phyloP scores from a whole-genome alignment of 2,797 vertebrate species.

The Premnoplex brunnescens region DNA sequence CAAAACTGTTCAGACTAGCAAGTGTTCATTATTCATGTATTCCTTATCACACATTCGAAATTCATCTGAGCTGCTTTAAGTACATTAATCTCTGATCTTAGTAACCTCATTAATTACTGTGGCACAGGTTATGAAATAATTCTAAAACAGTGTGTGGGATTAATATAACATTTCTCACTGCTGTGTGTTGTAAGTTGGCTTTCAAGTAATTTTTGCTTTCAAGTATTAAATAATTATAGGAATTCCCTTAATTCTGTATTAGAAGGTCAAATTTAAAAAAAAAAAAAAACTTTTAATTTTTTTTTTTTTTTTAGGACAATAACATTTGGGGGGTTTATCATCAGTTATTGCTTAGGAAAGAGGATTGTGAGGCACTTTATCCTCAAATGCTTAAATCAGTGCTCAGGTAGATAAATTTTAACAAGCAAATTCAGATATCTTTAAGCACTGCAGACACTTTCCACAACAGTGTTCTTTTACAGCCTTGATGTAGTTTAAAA shows the following conservation, averaged over 20 bases:
- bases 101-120: constrained; percentile 33
- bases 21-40: not conserved
- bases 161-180: not conserved
- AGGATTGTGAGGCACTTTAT: not conserved
- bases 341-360: not conserved
- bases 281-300: not conserved
- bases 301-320: not conserved
- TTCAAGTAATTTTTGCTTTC: not conserved
- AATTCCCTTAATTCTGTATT: not conserved
- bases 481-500: not conserved
- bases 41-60: constrained; percentile 9
- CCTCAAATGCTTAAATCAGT: not conserved
- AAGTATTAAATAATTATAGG: not conserved
- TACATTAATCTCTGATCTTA: constrained; percentile 11
- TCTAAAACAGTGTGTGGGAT: not conserved
- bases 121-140: constrained; percentile 16
- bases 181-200: not conserved
- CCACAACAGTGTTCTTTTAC: not conserved
- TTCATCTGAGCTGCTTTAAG: constrained; percentile 1
- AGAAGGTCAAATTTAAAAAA: not conserved
- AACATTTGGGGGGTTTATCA: not conserved
- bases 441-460: not conserved
- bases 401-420: not conserved
- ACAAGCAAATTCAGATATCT: not conserved
- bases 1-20: not conserved